phyloP scores from a whole-genome alignment of 2,113 vertebrate species.

The Pycnonotus jocosus region DNA sequence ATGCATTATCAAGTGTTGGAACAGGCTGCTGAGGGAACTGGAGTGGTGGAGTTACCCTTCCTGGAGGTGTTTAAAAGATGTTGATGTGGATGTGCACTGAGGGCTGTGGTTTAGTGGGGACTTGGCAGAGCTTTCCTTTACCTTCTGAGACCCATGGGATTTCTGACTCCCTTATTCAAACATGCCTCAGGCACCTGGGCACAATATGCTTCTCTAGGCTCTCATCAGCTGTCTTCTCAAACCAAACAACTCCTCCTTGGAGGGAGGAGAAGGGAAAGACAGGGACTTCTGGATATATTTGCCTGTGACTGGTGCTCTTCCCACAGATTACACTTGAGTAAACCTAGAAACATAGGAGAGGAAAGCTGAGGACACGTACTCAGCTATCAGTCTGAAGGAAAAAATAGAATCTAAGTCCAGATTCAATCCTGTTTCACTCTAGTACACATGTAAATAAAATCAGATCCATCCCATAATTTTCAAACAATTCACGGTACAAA shows the following conservation, averaged over 20 bases:
- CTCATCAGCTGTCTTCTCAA: not conserved
- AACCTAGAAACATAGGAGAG: not conserved
- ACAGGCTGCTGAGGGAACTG: not conserved
- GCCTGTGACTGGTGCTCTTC: not conserved
- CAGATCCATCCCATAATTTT: not conserved
- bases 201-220: not conserved
- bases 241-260: not conserved
- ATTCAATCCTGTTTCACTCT: not conserved
- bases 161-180: not conserved
- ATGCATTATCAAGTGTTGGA: not conserved
- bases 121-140: not conserved
- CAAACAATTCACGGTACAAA: not conserved
- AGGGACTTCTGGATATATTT: not conserved
- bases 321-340: not conserved
- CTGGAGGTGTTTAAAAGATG: fast-evolving
- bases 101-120: fast-evolving
- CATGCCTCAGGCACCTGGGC: too few relatives aligned
- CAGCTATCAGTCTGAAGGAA: not conserved
- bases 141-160: not conserved
- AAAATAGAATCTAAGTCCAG: not conserved
- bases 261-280: not conserved
- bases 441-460: not conserved
- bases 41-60: not conserved
- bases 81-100: not conserved
- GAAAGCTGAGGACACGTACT: not conserved